Evolutionary conservation across 2,797 vertebrate species (phyloP), one percentile per base, ranked within the genome.

Genomic region (Poecilia velifera): DNA sequence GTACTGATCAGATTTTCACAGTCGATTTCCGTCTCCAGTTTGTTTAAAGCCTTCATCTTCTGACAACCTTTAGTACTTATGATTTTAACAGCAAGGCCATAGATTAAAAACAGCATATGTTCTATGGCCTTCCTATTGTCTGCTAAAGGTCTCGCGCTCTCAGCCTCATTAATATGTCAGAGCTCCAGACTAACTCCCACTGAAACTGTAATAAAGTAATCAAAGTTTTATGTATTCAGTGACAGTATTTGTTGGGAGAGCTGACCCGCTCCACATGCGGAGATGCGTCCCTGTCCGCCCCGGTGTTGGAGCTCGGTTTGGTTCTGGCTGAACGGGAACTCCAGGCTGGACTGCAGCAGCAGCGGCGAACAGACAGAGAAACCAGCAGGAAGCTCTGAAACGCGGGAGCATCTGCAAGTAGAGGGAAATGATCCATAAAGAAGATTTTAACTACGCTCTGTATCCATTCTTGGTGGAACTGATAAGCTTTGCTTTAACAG

Each of bases 221-320:
- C 25, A 7, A 6, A 8, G 39, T n/a, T 74, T 53, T 16, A 8
- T 43, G 3, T 18, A 5, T 74, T 57, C 12, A 57, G 36, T 12
- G 28, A 39, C 22, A 4, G 34, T 18, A 16, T 41, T 74, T 53
- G 34, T 12, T 18, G n/a, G 4, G n/a, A 62, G 16, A 76, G 22
- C 41, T 25, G 49, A 98, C 98, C 97, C 94, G 98, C 96, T 0
- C 98, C 96, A 82, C 97, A 97, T 20, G 98, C 96, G 81, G 97
- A 96, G 49, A 98, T 84, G 4, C 96, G 96, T 51, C 94, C 95
- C 81, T 90, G 93, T 28, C 80, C 76, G 0, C 88, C 78, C 51
- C 71, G 77, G 47, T 91, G 93, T 34, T 6, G 89, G 36, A 88
- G 89, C 80, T 93, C 92, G 0, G 96, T 88, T 77, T 94, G 96